Evolutionary conservation across 2,888 invertebrate genomes (phyloP), one percentile per base, ranked within the genome.

Genomic region (Halictus ligatus): DNA sequence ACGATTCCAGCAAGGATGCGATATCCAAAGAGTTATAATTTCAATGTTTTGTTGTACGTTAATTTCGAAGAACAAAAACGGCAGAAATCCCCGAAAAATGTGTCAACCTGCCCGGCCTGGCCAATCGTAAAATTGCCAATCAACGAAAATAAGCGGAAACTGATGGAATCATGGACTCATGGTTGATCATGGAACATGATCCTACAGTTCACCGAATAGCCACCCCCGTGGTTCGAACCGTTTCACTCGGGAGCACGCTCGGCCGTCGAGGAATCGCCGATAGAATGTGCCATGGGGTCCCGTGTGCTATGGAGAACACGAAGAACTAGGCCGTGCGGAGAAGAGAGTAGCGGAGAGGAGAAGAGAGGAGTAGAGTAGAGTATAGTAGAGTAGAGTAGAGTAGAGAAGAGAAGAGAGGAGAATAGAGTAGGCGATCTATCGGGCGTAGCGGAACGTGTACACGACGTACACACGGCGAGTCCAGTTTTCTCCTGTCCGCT

Each of bases 371-470:
- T 35, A 2, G 69, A 13, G n/a, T 25, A n/a, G 67, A 18, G 74
- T 29, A 78, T 60, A 78, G 77, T 80, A 75, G 67, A 54, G 48
- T 29, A 2, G 69, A 13, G n/a, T 25, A n/a, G 67, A 79, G 79
- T 83, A 72, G 72, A 50, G 46, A 43, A 2, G 74, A 15, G 25
- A 43, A 25, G 60, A 43, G 81, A n/a, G 74, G 50, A 48, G 80
- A 21, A 29, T 40, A 29, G 81, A 25, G 77, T 50, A 58, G 76
- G 69, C 86, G 80, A 86, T 86, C 86, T 87, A 87, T 87, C 86
- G 86, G 86, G 77, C 83, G 82, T 80, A 83, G 74, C 77, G 75
- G 86, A 86, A 83, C 86, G 86, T 86, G 75, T 86, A 86, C 75
- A 85, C 78, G 64, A 43, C 18, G 79, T 78, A 85, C 79, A 87